phyloP scores from a whole-genome alignment of 1,140 invertebrate species.

The Drosophila suzukii region DNA sequence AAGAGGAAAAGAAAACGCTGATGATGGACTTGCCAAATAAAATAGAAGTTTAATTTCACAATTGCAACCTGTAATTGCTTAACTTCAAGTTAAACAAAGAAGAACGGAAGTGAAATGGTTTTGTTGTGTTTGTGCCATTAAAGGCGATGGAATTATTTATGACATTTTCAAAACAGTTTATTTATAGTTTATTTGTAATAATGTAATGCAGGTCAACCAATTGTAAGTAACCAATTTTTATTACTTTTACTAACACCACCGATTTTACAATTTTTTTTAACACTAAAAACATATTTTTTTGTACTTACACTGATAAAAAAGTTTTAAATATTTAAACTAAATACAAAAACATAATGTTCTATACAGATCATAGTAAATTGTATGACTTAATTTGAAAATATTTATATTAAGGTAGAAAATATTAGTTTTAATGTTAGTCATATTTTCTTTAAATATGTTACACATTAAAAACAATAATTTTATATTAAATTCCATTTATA shows the following conservation, averaged over 20 bases:
- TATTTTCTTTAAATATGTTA: no score
- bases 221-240: background rate
- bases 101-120: background rate
- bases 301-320: no score
- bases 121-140: background rate
- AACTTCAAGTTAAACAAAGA: slow-evolving; percentile 27
- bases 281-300: no score
- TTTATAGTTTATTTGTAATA: background rate
- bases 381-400: no score
- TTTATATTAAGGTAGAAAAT: no score
- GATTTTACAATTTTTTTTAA: no score
- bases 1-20: slow-evolving; percentile 12
- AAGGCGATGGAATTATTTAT: background rate
- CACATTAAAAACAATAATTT: no score
- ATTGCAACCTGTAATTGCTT: slow-evolving; percentile 31
- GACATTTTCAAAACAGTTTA: background rate
- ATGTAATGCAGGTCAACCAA: background rate
- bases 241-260: background rate
- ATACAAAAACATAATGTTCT: no score
- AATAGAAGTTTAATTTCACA: background rate
- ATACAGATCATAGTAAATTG: no score
- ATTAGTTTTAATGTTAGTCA: no score
- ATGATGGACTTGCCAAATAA: slow-evolving; percentile 31
- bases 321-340: no score
- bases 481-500: no score